Evolutionary conservation across 1,140 invertebrate genomes (phyloP).

Genomic region (Micrasema minimum): DNA sequence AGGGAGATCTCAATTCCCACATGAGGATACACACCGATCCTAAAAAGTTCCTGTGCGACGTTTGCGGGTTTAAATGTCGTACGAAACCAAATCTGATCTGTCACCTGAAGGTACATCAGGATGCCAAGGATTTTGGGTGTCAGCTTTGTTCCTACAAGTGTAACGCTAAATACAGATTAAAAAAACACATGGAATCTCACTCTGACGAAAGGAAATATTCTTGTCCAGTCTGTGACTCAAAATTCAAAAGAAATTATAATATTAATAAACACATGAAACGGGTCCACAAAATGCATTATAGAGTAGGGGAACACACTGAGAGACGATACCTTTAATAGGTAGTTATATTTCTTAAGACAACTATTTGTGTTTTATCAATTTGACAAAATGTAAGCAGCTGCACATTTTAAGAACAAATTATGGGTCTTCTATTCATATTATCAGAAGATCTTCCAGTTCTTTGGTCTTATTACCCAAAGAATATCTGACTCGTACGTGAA

Average conservation of each 20-base stretch:
- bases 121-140: constrained; percentile 62
- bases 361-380: too few species aligned
- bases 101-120: constrained; percentile 63
- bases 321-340: too few species aligned
- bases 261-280: constrained; percentile 64
- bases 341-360: too few species aligned
- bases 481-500: too few species aligned
- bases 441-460: too few species aligned
- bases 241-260: constrained; percentile 62
- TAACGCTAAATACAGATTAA: background rate
- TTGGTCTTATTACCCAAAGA: too few species aligned
- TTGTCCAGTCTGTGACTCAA: constrained; percentile 56
- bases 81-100: constrained; percentile 63
- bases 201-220: constrained; percentile 22
- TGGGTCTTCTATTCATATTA: too few species aligned
- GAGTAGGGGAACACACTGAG: constrained; percentile 56
- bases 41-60: constrained; percentile 61
- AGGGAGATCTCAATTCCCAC: background rate
- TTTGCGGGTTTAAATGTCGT: constrained; percentile 64
- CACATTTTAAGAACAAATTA: too few species aligned
- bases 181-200: constrained; percentile 10
- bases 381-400: too few species aligned
- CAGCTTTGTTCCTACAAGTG: constrained; percentile 54
- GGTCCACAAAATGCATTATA: constrained; percentile 60
- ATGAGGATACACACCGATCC: background rate